These are phyloP conservation scores for Nomia melanderi DNA, from an alignment of 1,140 invertebrate species.

Conservation along the genomic window DNA sequence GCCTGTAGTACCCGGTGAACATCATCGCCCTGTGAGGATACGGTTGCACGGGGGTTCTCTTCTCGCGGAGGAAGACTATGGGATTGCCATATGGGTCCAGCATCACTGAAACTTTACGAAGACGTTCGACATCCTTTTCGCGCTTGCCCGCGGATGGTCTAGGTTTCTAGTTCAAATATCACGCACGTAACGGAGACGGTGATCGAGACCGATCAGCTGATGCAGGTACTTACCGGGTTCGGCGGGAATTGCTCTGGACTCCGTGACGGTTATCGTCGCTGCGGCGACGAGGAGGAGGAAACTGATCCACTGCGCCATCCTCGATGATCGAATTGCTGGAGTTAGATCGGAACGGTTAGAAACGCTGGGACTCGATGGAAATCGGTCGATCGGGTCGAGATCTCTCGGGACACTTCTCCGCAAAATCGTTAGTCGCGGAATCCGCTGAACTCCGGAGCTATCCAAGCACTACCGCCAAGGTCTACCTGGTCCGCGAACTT, in stretches of 20 bases:
- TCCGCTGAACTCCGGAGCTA: neutral
- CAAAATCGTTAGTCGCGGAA: neutral
- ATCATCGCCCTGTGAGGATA: slow-evolving; percentile 75
- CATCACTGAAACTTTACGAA: slow-evolving; percentile 65
- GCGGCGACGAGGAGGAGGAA: slow-evolving; percentile 45
- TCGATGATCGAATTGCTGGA: neutral
- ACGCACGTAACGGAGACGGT: too few species aligned
- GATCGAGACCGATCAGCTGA: too few species aligned
- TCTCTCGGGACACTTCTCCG: slow-evolving; percentile 8
- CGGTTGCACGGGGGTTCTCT: slow-evolving; percentile 56
- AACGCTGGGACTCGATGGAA: too few species aligned
- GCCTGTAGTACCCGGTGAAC: slow-evolving; percentile 75
- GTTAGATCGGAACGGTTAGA: neutral
- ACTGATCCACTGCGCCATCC: slow-evolving; percentile 43
- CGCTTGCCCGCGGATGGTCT: too few species aligned
- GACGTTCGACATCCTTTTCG: neutral
- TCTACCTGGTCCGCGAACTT: slow-evolving; percentile 53
- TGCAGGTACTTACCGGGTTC: slow-evolving; percentile 54
- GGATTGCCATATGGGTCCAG: slow-evolving; percentile 59
- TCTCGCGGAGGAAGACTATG: slow-evolving; percentile 61
- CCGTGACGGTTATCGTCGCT: slow-evolving; percentile 25
- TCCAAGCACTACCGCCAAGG: slow-evolving; percentile 37
- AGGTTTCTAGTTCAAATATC: too few species aligned
- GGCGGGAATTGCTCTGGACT: slow-evolving; percentile 38
- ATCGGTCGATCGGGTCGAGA: neutral